phyloP scores from a whole-genome alignment of 1,140 invertebrate species.

The Trissolcus basalis region DNA sequence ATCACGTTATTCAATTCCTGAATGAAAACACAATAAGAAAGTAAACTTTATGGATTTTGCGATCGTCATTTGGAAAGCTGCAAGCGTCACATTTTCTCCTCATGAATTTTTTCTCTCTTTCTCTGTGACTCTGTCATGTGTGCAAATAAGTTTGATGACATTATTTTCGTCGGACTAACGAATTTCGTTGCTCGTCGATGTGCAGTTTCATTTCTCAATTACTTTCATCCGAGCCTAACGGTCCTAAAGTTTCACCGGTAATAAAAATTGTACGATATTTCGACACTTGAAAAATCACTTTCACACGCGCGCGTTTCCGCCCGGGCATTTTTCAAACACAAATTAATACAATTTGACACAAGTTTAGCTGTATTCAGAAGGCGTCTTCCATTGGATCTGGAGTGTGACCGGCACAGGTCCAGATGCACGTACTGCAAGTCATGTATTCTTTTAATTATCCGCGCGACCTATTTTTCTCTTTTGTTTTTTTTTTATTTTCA shows the following conservation, averaged over 20 bases:
- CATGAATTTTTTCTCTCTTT: conserved; percentile 24
- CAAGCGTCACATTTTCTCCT: conserved; percentile 25
- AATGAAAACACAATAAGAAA: too few relatives aligned
- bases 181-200: neutral
- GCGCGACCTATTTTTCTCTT: conserved; percentile 41
- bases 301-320: conserved; percentile 3
- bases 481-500: conserved; percentile 12
- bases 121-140: neutral
- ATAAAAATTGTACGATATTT: conserved; percentile 22
- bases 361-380: conserved; percentile 62
- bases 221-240: neutral
- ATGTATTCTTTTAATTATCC: conserved; percentile 66
- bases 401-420: conserved; percentile 66
- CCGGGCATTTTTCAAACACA: neutral
- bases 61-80: conserved; percentile 26
- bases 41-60: too few relatives aligned
- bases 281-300: conserved; percentile 23
- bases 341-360: conserved; percentile 1
- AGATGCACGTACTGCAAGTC: conserved; percentile 60
- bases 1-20: too few relatives aligned
- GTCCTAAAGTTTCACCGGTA: conserved; percentile 22
- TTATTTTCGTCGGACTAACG: neutral
- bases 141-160: conserved; percentile 1
- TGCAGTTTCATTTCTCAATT: neutral
- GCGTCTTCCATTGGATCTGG: conserved; percentile 66